Percentiles rank a stretch among this genome's conserved stretches.
phyloP scores from a whole-genome alignment of 2,113 vertebrate species.

The Sapayoa aenigma region DNA sequence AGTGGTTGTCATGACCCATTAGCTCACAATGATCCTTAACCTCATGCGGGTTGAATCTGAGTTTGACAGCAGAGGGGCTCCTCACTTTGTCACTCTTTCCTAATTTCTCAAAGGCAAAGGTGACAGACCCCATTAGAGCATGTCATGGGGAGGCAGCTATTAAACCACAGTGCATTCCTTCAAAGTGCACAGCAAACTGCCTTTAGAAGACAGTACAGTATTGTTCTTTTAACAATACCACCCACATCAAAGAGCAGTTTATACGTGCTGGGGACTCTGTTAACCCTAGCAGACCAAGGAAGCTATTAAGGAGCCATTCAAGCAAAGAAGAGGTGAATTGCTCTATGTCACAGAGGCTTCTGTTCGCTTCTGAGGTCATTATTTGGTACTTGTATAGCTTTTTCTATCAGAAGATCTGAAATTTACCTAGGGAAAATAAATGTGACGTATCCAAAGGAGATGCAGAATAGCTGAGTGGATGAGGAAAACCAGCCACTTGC shows the following conservation, averaged over 20 bases:
- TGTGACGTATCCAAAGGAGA: neutral
- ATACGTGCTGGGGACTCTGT: neutral
- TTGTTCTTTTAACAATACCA: conserved; percentile 36
- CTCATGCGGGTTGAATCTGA: neutral
- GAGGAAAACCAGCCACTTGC: neutral
- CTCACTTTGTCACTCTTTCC: neutral
- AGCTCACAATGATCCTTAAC: neutral
- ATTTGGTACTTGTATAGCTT: neutral
- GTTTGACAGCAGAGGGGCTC: neutral
- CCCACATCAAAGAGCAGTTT: neutral
- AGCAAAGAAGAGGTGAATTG: neutral
- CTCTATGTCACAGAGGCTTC: neutral
- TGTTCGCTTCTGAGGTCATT: neutral
- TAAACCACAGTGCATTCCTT: neutral
- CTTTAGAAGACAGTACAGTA: neutral
- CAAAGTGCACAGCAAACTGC: neutral
- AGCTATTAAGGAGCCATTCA: neutral
- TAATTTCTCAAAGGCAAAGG: neutral
- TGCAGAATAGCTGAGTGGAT: neutral
- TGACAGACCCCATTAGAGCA: neutral
- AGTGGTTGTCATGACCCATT: neutral
- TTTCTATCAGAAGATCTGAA: neutral
- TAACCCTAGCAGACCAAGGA: neutral
- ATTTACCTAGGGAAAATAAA: neutral
- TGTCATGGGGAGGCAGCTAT: neutral